Evolutionary conservation across 2,797 vertebrate genomes (phyloP).

Genomic region (Danio jaintianensis): DNA sequence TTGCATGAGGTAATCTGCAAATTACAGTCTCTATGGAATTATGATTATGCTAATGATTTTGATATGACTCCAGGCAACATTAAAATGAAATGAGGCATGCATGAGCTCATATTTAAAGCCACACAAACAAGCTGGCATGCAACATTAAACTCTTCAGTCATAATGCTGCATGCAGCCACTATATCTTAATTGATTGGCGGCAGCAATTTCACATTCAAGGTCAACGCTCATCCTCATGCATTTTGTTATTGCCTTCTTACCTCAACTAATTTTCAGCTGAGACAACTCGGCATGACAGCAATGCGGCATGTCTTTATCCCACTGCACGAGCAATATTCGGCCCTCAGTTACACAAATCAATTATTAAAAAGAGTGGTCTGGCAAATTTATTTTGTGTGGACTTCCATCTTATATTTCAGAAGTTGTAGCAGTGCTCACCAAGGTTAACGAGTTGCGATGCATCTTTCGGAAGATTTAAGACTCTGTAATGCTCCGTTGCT

Average conservation of each 20-base stretch:
- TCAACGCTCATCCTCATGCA: not conserved
- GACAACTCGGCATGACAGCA: constrained; percentile 5
- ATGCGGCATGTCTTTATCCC: not conserved
- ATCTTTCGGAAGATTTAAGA: constrained; percentile 33
- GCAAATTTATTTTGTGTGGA: constrained; percentile 29
- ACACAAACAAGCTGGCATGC: not conserved
- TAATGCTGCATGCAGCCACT: not conserved
- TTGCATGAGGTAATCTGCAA: not conserved
- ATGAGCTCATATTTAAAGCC: constrained; percentile 9
- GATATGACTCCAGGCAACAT: not conserved
- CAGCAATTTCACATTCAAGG: constrained; percentile 16
- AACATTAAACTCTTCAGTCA: constrained; percentile 1
- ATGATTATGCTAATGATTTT: not conserved
- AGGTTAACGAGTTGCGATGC: not conserved
- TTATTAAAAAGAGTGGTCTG: constrained; percentile 19
- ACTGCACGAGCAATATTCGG: constrained; percentile 5
- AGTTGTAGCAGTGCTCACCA: constrained; percentile 4
- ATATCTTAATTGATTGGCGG: constrained; percentile 1
- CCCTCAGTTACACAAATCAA: constrained; percentile 21
- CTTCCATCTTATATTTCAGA: constrained; percentile 11
- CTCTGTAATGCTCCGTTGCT: constrained; percentile 3
- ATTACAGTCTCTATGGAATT: constrained; percentile 20
- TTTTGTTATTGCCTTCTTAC: not conserved
- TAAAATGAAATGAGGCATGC: constrained; percentile 2
- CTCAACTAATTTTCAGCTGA: constrained; percentile 14